phyloP scores from a whole-genome alignment of 2,113 vertebrate species.

The Gymnarchus niloticus region DNA sequence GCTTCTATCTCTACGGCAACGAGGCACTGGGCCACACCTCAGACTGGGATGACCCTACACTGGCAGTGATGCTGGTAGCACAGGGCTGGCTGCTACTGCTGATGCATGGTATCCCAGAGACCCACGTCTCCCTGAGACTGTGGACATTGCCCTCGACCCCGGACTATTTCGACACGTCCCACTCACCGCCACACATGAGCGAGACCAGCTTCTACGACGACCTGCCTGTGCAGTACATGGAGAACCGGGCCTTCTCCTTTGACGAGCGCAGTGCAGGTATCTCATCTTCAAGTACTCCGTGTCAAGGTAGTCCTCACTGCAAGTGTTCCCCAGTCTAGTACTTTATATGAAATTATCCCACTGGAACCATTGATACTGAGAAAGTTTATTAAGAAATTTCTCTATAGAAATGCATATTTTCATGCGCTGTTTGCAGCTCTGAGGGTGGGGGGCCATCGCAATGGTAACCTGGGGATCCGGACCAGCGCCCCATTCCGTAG shows the following conservation, averaged over 20 bases:
- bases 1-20: slow-evolving; percentile 89
- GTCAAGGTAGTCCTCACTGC: neutral
- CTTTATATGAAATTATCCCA: neutral
- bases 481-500: slow-evolving; percentile 85
- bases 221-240: slow-evolving; percentile 79
- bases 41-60: slow-evolving; percentile 81
- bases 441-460: slow-evolving; percentile 76
- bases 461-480: slow-evolving; percentile 70
- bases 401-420: neutral
- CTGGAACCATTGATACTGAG: neutral
- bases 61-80: slow-evolving; percentile 83
- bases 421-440: slow-evolving; percentile 59
- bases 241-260: slow-evolving; percentile 89
- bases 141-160: slow-evolving; percentile 68
- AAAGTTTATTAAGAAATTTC: neutral
- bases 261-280: slow-evolving; percentile 89
- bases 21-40: slow-evolving; percentile 54
- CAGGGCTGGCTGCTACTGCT: slow-evolving; percentile 92
- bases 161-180: slow-evolving; percentile 86
- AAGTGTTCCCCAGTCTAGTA: neutral
- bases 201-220: slow-evolving; percentile 84
- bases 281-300: neutral
- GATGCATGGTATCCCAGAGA: slow-evolving; percentile 87
- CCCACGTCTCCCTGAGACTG: slow-evolving; percentile 78
- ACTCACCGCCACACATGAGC: slow-evolving; percentile 71